phyloP scores from a whole-genome alignment of 1,140 invertebrate genomes.

The Drosophila mauritiana region DNA sequence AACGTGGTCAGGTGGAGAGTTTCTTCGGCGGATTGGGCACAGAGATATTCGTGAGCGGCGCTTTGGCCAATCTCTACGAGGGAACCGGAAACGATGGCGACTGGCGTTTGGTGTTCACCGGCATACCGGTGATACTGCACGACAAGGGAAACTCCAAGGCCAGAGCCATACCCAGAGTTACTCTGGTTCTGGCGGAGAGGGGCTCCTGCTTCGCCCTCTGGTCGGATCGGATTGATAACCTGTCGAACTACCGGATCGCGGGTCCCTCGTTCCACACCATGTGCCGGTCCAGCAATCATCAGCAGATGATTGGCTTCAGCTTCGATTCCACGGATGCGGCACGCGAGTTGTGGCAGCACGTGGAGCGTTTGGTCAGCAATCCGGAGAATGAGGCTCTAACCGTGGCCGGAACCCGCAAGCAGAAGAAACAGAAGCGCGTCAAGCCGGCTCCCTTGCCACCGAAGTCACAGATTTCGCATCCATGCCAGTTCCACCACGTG shows the following conservation, averaged over 20 bases:
- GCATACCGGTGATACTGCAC: slow-evolving; percentile 92
- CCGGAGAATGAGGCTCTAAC: slow-evolving; percentile 93
- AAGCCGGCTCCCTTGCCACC: slow-evolving; percentile 88
- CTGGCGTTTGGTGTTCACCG: slow-evolving; percentile 92
- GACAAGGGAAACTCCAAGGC: slow-evolving; percentile 91
- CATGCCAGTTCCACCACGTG: slow-evolving; percentile 94
- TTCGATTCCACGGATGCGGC: slow-evolving; percentile 92
- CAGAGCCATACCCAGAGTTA: slow-evolving; percentile 89
- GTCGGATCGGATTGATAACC: slow-evolving; percentile 92
- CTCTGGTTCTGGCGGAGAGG: slow-evolving; percentile 91
- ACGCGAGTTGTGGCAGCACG: slow-evolving; percentile 88
- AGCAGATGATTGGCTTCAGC: slow-evolving; percentile 88
- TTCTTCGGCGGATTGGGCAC: slow-evolving; percentile 92
- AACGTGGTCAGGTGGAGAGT: slow-evolving; percentile 91
- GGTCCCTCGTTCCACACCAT: slow-evolving; percentile 93
- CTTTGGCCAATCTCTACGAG: slow-evolving; percentile 92
- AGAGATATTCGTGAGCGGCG: slow-evolving; percentile 91
- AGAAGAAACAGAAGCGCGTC: slow-evolving; percentile 86
- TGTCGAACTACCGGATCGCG: slow-evolving; percentile 88
- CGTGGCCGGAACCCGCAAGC: slow-evolving; percentile 87
- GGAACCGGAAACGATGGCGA: slow-evolving; percentile 86
- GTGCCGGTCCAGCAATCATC: slow-evolving; percentile 87
- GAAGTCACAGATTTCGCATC: slow-evolving; percentile 93
- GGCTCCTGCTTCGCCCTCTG: slow-evolving; percentile 94
- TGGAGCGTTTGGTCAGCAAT: slow-evolving; percentile 90